phyloP scores from a whole-genome alignment of 2,113 vertebrate species.

The Etheostoma spectabile region DNA sequence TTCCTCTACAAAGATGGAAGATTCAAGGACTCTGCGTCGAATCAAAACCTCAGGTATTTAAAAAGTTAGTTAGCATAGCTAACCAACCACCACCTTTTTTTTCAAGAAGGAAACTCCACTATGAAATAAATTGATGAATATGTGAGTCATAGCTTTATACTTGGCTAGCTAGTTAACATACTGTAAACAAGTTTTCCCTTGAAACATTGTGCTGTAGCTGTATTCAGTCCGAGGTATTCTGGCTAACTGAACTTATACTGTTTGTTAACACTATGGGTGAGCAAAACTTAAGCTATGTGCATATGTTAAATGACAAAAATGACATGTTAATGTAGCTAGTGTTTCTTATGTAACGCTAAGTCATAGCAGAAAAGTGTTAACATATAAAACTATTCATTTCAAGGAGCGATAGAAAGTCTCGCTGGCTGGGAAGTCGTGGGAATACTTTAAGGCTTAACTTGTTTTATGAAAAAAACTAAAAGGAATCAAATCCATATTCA shows the following conservation, averaged over 20 bases:
- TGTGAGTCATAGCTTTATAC: background rate
- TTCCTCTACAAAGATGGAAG: background rate
- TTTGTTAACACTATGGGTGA: too few relatives aligned
- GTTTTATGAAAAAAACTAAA: background rate
- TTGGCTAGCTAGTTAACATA: background rate
- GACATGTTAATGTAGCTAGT: too few relatives aligned
- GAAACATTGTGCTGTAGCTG: background rate
- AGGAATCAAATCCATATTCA: background rate
- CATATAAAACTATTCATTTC: background rate
- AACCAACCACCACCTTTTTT: background rate
- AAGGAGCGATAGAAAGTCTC: too few relatives aligned
- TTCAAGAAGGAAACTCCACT: background rate
- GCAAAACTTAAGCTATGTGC: too few relatives aligned
- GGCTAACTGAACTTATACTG: background rate
- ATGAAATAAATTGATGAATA: background rate
- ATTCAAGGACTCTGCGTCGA: background rate
- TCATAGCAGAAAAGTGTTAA: too few relatives aligned
- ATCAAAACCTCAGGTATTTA: constrained; percentile 10
- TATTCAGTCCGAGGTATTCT: background rate
- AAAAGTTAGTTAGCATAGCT: background rate
- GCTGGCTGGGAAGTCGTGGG: too few relatives aligned
- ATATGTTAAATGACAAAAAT: too few relatives aligned
- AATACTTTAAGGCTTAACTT: background rate
- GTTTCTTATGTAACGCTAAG: too few relatives aligned
- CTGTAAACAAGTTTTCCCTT: background rate